Base-by-base conservation (phyloP, 1,140 invertebrate genomes). In the Thereuonema tuberculata region DNA sequence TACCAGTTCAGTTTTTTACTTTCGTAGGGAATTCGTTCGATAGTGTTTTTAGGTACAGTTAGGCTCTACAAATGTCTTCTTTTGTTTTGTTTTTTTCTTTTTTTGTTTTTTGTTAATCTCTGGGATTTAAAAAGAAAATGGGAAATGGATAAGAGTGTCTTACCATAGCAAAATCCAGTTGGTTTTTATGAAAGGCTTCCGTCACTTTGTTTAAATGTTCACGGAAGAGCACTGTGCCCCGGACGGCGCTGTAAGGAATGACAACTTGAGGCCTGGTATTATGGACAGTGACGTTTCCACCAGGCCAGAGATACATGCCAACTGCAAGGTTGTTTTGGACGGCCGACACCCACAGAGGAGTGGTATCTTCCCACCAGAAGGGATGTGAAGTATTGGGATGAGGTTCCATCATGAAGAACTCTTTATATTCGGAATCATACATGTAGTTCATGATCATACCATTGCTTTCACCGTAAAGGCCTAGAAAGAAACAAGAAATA, bases 361-460 rank as follows among this genome's bases (percentile, higher is more conserved):
- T 72, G 0, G 67, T 67, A 17, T 65, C 68, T 58, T 73, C 66
- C 72, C 74, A 77, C 74, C 75, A 74, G 1, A 65, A 61, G 5
- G 66, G 23, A 20, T 66, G 43, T 20, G 53, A 62, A 27, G 68
- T 65, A 17, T 67, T 63, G 1, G 63, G 62, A 52, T 67, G 66
- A 14, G 68, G 24, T 31, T 63, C 53, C 20, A 66, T 59, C n/a
- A 63, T 65, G 48, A 66, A 63, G 14, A 64, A 72, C 0, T 64
- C 54, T 21, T 72, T 64, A 27, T 66, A 59, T 20, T 53, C 49
- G 15, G 61, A 58, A 62, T 76, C 71, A 61, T 73, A 75, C 70
- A 77, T 75, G 60, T 68, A 72, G 59, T 77, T 77, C 17, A 66
- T 67, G n/a, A 68, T 64, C 53, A 73, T 67, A 12, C 70, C 71